These are phyloP conservation scores for Fragum whitleyi DNA, from an alignment of 2,888 invertebrate genomes.

Conservation along the genomic window DNA sequence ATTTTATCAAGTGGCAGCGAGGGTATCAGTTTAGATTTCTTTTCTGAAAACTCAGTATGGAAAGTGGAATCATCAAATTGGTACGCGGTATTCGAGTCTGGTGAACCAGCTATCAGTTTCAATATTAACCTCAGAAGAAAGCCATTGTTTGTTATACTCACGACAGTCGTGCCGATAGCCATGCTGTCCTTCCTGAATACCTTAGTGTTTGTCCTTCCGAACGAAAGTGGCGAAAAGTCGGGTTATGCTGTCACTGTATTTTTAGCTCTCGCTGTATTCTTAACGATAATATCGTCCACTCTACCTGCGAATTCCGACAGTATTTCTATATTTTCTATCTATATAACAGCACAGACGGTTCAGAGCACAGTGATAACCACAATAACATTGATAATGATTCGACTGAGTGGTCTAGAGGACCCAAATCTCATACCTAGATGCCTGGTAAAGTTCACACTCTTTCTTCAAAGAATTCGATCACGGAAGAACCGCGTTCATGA, in stretches of 20 bases:
- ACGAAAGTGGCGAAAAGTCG: conserved; percentile 27
- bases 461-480: background rate
- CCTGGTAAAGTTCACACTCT: background rate
- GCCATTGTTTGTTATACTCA: conserved; percentile 17
- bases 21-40: background rate
- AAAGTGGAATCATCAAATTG: background rate
- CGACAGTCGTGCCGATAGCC: conserved; percentile 2
- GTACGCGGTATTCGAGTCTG: background rate
- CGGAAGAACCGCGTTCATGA: background rate
- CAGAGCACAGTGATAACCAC: conserved; percentile 27
- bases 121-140: conserved; percentile 9
- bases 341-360: conserved; percentile 8
- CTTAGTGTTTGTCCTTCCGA: conserved; percentile 22
- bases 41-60: background rate
- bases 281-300: conserved; percentile 24
- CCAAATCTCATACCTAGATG: background rate
- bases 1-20: background rate
- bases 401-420: background rate
- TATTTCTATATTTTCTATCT: conserved; percentile 20
- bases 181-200: conserved; percentile 23
- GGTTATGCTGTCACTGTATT: conserved; percentile 36
- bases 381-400: conserved; percentile 8
- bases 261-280: conserved; percentile 30
- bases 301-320: conserved; percentile 28
- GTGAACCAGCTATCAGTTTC: background rate